Conservation (phyloP, 2,797 vertebrate species). For the Telmatherina bonti region DNA sequence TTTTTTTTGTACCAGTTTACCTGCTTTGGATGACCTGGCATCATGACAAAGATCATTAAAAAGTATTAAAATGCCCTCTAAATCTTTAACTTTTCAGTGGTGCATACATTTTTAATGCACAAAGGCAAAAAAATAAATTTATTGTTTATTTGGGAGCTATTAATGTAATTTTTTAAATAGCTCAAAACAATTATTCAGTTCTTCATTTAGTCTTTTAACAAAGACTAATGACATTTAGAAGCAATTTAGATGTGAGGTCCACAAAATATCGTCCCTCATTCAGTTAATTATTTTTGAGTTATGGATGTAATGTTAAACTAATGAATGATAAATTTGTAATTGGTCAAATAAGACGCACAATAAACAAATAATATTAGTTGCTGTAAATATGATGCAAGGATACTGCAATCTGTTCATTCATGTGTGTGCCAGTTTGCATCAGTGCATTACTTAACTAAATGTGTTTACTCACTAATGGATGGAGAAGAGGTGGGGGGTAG, state of each 20-base stretch:
- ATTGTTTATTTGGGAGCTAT: conserved; percentile 5
- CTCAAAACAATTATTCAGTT: conserved; percentile 37
- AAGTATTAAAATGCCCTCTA: conserved; percentile 1
- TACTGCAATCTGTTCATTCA: conserved; percentile 31
- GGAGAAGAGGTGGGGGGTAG: too few relatives aligned
- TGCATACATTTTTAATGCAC: not conserved
- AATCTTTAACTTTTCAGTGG: conserved; percentile 7
- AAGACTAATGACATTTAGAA: conserved; percentile 46
- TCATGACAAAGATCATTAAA: conserved; percentile 11
- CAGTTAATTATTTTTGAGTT: conserved; percentile 34
- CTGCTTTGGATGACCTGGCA: conserved; percentile 39
- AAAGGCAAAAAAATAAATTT: not conserved
- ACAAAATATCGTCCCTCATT: conserved; percentile 29
- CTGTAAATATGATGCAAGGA: conserved; percentile 6
- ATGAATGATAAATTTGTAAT: conserved; percentile 18
- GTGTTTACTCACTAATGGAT: conserved; percentile 25
- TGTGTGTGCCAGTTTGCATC: conserved; percentile 47
- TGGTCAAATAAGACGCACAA: conserved; percentile 14
- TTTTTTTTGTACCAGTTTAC: conserved; percentile 14
- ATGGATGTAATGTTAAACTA: conserved; percentile 17
- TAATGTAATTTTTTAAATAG: conserved; percentile 26
- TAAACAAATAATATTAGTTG: conserved; percentile 14
- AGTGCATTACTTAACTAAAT: conserved; percentile 47
- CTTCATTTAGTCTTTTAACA: conserved; percentile 16
- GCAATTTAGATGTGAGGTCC: conserved; percentile 32